Evolutionary conservation across 1,140 invertebrate genomes (phyloP), one percentile per base, ranked within the genome.

Genomic region (Trichoplusia ni): DNA sequence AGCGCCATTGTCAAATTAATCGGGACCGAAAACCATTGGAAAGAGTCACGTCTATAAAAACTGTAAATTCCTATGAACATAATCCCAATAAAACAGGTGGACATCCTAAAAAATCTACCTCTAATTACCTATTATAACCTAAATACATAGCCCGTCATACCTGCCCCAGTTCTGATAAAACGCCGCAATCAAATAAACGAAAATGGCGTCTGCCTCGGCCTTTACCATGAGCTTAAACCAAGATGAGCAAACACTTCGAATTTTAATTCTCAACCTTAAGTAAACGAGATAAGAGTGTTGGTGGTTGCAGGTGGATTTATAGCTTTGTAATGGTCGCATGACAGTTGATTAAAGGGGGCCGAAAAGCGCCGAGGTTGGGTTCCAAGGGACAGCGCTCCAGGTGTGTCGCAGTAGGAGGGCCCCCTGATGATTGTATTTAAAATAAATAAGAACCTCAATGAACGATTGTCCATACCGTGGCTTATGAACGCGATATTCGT

Each of bases 301-400:
- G 16, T 8, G 53, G 14, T n/a, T 18, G 73, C 25, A 71, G 19
- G 59, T 64, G 33, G 23, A 66, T 70, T 66, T 75, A 69, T 47
- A 44, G 69, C 60, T 47, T 53, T 49, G 84, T 86, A 84, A 88
- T 86, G 81, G 82, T 81, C 73, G 75, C 77, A 77, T 84, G 87
- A 90, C 87, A 87, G 87, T 90, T 90, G 87, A 90, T 90, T 90
- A 90, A 90, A 90, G 77, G 87, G 82, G 78, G 72, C 84, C 87
- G 85, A 84, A 86, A 84, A 81, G 72, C 76, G 53, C 72, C 84
- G 77, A 81, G 82, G 84, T 81, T 73, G 87, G 87, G 81, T 81
- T 80, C 84, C 84, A 77, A 81, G 81, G 46, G 85, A 86, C 83
- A 83, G 84, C 82, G 72, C 82, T 67, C 71, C 82, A 70, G 82